Conservation (phyloP, 2,888 invertebrate genomes). For the Synergus gifuensis region DNA sequence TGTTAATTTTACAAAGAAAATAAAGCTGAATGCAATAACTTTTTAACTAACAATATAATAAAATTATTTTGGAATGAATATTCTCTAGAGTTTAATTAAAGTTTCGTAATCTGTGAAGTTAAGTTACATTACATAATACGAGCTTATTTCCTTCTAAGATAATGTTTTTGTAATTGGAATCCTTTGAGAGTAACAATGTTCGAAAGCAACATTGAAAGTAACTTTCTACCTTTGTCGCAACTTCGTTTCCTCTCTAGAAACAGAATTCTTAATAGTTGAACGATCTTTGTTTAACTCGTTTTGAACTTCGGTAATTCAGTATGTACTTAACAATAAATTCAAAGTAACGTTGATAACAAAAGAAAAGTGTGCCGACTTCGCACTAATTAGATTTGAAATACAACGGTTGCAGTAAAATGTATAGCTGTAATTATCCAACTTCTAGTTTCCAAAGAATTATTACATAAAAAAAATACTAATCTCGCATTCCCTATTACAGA, state of each 20-base stretch:
- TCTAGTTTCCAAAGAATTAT: not conserved
- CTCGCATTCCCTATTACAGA: not conserved
- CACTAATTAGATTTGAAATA: not conserved
- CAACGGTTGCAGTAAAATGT: not conserved
- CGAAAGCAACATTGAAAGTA: not conserved
- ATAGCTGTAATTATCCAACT: not conserved
- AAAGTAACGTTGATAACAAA: not conserved
- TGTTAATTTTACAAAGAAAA: conserved; percentile 5
- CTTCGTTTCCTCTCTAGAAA: not conserved
- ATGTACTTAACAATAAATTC: conserved; percentile 2
- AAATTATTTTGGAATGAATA: not conserved
- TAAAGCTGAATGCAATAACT: not conserved
- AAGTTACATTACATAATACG: not conserved
- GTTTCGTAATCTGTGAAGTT: not conserved
- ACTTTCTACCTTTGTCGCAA: not conserved
- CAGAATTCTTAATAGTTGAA: not conserved
- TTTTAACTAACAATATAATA: not conserved
- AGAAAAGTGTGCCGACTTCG: not conserved
- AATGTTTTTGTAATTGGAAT: not conserved
- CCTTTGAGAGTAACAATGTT: not conserved
- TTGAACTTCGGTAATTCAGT: not conserved
- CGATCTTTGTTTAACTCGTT: not conserved
- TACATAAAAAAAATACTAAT: not conserved
- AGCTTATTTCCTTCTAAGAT: not conserved
- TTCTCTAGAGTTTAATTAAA: not conserved